Evolutionary conservation across 2,797 vertebrate species (phyloP).

Genomic region (Sciurus carolinensis): DNA sequence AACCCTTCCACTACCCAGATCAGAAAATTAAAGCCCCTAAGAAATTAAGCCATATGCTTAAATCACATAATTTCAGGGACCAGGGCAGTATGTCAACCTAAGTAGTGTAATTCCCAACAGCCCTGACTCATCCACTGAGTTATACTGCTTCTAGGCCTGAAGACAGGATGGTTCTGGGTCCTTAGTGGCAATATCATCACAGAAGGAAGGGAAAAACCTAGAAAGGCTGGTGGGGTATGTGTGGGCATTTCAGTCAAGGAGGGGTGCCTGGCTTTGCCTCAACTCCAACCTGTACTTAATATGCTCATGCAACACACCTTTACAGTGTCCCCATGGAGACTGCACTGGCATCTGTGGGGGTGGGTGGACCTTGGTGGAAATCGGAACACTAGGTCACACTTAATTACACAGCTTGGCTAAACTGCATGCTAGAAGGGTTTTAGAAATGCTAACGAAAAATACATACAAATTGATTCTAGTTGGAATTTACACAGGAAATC

Average conservation of each 20-base stretch:
- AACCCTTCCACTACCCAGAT: background rate
- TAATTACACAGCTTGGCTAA: constrained; percentile 61
- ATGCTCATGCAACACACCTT: background rate
- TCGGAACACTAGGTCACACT: background rate
- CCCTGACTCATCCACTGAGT: rapidly evolving
- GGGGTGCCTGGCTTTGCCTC: background rate
- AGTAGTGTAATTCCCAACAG: background rate
- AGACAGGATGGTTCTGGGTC: background rate
- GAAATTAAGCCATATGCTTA: background rate
- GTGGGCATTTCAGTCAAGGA: background rate
- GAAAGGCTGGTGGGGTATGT: background rate
- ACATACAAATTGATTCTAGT: constrained; percentile 58
- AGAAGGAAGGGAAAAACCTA: background rate
- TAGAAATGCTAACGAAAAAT: constrained; percentile 50
- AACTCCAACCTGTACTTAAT: background rate
- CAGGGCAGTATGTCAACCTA: background rate
- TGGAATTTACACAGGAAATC: constrained; percentile 68
- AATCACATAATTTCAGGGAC: background rate
- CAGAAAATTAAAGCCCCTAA: background rate
- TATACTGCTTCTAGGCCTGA: background rate
- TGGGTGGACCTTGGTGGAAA: background rate
- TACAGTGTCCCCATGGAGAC: rapidly evolving
- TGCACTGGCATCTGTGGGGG: background rate
- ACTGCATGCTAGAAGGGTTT: constrained; percentile 58
- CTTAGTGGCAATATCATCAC: background rate